Evolutionary conservation across 2,113 vertebrate genomes (phyloP).

Genomic region (Lepisosteus oculatus): DNA sequence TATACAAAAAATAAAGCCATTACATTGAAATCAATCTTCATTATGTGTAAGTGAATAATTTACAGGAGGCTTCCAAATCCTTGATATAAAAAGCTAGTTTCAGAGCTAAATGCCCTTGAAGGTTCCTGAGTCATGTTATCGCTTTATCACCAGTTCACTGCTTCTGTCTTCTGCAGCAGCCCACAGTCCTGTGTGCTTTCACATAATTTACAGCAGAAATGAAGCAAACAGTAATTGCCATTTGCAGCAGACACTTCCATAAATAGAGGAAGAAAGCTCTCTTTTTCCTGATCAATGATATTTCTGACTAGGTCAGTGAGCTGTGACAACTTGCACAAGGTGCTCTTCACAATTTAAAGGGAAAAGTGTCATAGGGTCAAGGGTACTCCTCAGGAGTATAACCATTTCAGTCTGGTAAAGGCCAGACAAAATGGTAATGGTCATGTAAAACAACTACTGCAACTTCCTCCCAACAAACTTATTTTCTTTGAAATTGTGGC

Average conservation of each 20-base stretch:
- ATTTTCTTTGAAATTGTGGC: too few relatives aligned
- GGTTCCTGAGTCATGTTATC: slow-evolving; percentile 20
- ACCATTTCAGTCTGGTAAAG: too few relatives aligned
- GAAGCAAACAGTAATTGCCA: slow-evolving; percentile 58
- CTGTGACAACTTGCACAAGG: too few relatives aligned
- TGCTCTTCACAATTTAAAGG: too few relatives aligned
- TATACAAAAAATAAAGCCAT: too few relatives aligned
- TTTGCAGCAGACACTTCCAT: slow-evolving; percentile 29
- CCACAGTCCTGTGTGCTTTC: slow-evolving; percentile 24
- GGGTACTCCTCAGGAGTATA: too few relatives aligned
- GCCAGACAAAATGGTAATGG: too few relatives aligned
- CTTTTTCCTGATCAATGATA: neutral
- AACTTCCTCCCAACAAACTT: too few relatives aligned
- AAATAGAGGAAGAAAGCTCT: slow-evolving; percentile 36
- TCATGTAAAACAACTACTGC: too few relatives aligned
- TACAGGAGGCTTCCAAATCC: neutral
- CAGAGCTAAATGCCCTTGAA: slow-evolving; percentile 36
- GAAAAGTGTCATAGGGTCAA: too few relatives aligned
- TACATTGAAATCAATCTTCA: neutral
- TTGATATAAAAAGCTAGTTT: neutral
- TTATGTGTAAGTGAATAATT: neutral
- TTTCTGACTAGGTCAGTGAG: neutral
- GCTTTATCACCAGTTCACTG: neutral
- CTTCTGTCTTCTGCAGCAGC: slow-evolving; percentile 23
- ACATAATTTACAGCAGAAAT: slow-evolving; percentile 57